Evolutionary conservation across 2,113 vertebrate species (phyloP).

Genomic region (Montifringilla adamsi): DNA sequence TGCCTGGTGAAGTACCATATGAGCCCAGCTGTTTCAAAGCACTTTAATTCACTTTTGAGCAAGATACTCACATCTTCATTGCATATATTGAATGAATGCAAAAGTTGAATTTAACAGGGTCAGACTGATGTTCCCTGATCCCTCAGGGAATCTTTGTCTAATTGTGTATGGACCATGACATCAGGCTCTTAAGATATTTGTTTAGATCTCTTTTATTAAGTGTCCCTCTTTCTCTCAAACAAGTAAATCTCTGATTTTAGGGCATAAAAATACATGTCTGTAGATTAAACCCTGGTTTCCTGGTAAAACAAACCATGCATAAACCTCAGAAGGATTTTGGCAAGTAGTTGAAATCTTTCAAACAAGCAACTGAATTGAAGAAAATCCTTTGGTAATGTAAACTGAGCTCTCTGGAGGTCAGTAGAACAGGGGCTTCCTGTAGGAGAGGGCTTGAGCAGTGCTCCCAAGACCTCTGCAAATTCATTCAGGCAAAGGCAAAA

Average conservation of each 20-base stretch:
- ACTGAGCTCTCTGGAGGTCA: neutral
- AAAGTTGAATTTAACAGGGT: neutral
- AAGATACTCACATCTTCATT: neutral
- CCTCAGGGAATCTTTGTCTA: neutral
- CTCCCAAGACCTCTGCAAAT: neutral
- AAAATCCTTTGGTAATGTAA: neutral
- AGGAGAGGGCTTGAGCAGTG: neutral
- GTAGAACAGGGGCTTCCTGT: neutral
- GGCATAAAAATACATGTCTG: neutral
- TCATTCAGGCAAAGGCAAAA: neutral
- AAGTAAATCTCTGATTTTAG: neutral
- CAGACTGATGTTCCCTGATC: neutral
- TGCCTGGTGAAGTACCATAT: neutral
- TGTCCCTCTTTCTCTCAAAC: neutral
- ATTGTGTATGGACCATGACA: neutral
- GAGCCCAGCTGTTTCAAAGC: neutral
- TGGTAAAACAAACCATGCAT: neutral
- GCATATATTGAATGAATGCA: neutral
- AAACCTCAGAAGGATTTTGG: neutral
- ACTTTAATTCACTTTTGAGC: neutral
- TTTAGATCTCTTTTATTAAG: neutral
- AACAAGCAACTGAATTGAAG: neutral
- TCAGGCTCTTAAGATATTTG: neutral
- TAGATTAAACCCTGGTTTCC: neutral
- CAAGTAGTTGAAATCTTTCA: neutral